Percentiles rank a stretch among this genome's conserved stretches.
Evolutionary conservation across 2,888 invertebrate genomes (phyloP).

Genomic region (Harmothoe impar): DNA sequence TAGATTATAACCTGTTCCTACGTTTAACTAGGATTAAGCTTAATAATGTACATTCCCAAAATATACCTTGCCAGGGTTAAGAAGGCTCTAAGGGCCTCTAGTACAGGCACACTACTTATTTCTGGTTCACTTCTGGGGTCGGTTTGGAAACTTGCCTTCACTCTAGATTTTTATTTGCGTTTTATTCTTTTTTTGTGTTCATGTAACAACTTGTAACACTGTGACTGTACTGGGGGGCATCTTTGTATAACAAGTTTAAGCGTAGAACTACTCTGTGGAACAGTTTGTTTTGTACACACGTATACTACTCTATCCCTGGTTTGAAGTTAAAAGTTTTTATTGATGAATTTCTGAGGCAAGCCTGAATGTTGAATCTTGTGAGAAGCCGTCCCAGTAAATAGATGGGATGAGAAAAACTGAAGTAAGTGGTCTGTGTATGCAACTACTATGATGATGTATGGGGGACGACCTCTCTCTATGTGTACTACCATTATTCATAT

Average conservation of each 20-base stretch:
- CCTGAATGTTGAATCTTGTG: conserved; percentile 41
- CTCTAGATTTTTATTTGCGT: conserved; percentile 57
- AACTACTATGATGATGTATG: conserved; percentile 39
- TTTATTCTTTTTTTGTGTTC: conserved; percentile 58
- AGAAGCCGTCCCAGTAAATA: conserved; percentile 37
- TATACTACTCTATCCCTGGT: conserved; percentile 42
- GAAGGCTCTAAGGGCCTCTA: conserved; percentile 11
- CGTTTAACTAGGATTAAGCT: background rate
- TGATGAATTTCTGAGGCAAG: conserved; percentile 21
- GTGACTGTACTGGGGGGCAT: conserved; percentile 38
- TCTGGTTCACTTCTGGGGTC: conserved; percentile 37
- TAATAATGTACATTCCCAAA: background rate
- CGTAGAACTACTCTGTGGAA: conserved; percentile 22
- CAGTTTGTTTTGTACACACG: conserved; percentile 44
- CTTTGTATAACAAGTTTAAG: background rate
- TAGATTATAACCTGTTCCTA: background rate
- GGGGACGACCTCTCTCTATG: conserved; percentile 13
- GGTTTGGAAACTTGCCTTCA: conserved; percentile 42
- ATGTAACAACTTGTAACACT: conserved; percentile 58
- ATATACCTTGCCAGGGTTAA: conserved; percentile 60
- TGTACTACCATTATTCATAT: background rate
- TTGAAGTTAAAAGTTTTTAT: conserved; percentile 20
- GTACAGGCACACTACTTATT: conserved; percentile 52
- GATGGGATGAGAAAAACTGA: conserved; percentile 14
- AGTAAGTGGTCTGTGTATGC: conserved; percentile 55